Base-by-base conservation (phyloP, 2,797 vertebrate species). In the Pseudomugil gertrudae region DNA sequence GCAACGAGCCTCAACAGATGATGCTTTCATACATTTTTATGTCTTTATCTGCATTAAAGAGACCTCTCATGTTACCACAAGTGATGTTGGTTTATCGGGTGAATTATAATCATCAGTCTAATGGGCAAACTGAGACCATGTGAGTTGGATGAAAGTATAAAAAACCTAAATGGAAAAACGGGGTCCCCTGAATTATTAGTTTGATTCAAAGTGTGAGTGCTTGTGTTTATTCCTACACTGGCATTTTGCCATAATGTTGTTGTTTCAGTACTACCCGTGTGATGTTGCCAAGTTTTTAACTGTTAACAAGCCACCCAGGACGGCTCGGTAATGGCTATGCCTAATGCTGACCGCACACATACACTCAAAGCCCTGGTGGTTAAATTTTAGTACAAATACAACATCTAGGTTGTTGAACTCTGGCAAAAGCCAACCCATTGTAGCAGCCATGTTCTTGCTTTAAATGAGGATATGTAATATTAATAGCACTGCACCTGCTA, bases 251-350 rank as follows among this genome's bases (percentile, higher is more conserved):
- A 81, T 0, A 1, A 35, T 71, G 71, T 71, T 75, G 76, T 74
- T 40, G 60, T 63, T 78, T 83, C 76, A 78, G 68, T 74, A 54
- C 38, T 63, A 67, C 64, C 68, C 54, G 51, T 82, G 68, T 23
- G 30, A 69, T 67, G 33, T 33, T 82, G 79, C 84, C 81, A 88
- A 79, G 66, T 67, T 80, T 70, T 82, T 72, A 75, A 63, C 74
- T 63, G n/a, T 50, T 51, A 35, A 38, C 9, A 51, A 85, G 79
- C 88, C 87, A 88, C 85, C 79, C 85, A 87, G 62, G 50, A 66
- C 33, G 64, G 57, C 57, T 60, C 29, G 35, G 58, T 30, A 69
- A 48, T 63, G 67, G 54, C 32, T 6, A 9, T 63, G 71, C 19
- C 65, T 63, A 38, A 64, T 15, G 2, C 38, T 43, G 17, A 1